Evolutionary conservation across 2,888 invertebrate genomes (phyloP).

Genomic region (Macrostomum cliftonense): DNA sequence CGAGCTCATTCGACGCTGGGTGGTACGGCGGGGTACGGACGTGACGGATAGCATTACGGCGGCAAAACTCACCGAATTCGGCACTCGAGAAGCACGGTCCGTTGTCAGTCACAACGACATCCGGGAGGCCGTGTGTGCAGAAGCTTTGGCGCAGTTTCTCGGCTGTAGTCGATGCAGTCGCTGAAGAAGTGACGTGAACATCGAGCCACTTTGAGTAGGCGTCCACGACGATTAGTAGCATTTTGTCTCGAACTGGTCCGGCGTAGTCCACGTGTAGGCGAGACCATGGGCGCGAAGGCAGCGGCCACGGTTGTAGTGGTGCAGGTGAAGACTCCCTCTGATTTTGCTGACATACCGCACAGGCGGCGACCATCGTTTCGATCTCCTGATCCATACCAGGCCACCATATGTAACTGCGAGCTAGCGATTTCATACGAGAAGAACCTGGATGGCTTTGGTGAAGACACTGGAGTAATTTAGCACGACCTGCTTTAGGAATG

Average conservation of each 20-base stretch:
- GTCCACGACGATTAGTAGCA: background rate
- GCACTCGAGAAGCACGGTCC: background rate
- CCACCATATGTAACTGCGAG: background rate
- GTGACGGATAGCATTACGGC: background rate
- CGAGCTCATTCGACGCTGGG: background rate
- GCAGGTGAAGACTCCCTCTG: background rate
- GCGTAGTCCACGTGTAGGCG: background rate
- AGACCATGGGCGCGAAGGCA: background rate
- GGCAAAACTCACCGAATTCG: background rate
- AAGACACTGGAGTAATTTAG: background rate
- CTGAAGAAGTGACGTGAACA: background rate
- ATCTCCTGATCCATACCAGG: background rate
- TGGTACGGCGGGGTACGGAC: background rate
- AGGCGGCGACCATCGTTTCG: background rate
- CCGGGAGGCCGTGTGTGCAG: background rate
- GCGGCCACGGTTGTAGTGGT: background rate
- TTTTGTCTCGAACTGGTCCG: background rate
- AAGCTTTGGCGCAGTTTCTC: background rate
- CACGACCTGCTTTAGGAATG: background rate
- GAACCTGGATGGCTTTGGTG: background rate
- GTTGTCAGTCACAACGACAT: background rate
- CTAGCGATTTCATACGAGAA: background rate
- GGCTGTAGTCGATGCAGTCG: background rate
- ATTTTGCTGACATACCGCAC: background rate
- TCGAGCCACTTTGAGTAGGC: background rate